Percentiles rank a stretch among this genome's conserved stretches.
Evolutionary conservation across 2,113 vertebrate genomes (phyloP).

Genomic region (Montifringilla adamsi): DNA sequence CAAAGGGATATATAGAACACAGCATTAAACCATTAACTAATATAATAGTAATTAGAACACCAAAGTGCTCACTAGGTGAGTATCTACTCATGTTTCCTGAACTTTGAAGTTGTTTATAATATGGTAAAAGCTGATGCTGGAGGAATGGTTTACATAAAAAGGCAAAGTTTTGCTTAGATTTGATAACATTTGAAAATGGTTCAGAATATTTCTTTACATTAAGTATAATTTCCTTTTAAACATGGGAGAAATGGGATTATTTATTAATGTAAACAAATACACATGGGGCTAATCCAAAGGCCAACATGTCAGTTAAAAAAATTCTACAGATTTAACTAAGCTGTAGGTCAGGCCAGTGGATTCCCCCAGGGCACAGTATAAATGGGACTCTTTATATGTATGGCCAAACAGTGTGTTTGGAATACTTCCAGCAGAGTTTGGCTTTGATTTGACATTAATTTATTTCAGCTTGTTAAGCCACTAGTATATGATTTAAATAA

Average conservation of each 20-base stretch:
- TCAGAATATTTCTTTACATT: background rate
- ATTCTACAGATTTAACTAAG: background rate
- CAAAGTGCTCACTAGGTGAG: background rate
- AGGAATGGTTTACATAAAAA: background rate
- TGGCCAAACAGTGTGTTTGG: background rate
- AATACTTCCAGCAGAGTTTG: background rate
- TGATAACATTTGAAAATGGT: background rate
- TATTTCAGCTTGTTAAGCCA: conserved; percentile 28
- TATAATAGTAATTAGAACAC: background rate
- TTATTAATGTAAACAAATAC: background rate
- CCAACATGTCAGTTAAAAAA: background rate
- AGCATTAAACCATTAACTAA: background rate
- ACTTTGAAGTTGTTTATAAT: background rate
- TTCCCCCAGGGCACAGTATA: background rate
- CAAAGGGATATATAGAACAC: background rate
- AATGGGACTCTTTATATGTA: background rate
- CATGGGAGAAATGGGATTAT: background rate
- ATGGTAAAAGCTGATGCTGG: background rate
- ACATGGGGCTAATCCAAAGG: background rate
- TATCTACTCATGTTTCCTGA: background rate
- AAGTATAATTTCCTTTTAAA: background rate
- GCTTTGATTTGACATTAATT: conserved; percentile 4
- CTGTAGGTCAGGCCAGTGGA: background rate
- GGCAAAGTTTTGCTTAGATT: background rate
- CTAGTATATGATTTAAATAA: background rate